Evolutionary conservation across 2,797 vertebrate genomes (phyloP), one percentile per base, ranked within the genome.

Genomic region (Psittacula derbiana): DNA sequence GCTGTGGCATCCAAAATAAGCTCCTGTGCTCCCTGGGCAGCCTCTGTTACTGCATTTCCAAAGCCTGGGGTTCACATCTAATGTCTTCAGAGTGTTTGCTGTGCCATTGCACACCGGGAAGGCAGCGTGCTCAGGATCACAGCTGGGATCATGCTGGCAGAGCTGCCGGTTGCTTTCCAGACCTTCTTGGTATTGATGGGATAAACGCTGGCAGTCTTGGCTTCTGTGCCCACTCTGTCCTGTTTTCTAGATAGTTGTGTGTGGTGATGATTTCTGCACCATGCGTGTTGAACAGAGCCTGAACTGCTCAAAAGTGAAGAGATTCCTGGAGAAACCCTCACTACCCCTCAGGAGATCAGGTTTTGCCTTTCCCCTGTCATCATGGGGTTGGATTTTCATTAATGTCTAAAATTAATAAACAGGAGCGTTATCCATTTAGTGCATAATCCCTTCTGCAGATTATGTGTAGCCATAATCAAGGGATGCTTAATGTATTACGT

Each of bases 401-500:
- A 69, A 50, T 24, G 30, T 62, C 71, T 40, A 10, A 66, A 87
- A 70, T 67, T 65, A 87, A 66, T 78, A 85, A 88, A 64, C 58
- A 10, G 1, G 5, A 49, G 25, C 2, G 7, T 53, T 82, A 57
- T 18, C 80, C 61, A 11, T 82, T 76, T 81, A 44, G 79, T 28
- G 67, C 41, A 4, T 66, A 62, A 79, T 81, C 82, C 65, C 74
- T 70, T 75, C 91, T 88, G 80, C 61, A 84, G 93, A 38, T 30
- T 65, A 72, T 16, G 4, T 24, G 62, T 65, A 58, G 95, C 79
- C 79, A 20, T 41, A 64, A 91, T 93, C 73, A 23, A 82, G 92
- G 92, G 86, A 43, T 92, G 75, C 88, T 85, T 74, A 70, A 57
- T 58, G 86, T 70, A 31, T 80, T 80, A 18, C 64, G 40, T 86